These are phyloP conservation scores for Bucorvus abyssinicus DNA, from an alignment of 2,797 vertebrate species.

Conservation along the genomic window DNA sequence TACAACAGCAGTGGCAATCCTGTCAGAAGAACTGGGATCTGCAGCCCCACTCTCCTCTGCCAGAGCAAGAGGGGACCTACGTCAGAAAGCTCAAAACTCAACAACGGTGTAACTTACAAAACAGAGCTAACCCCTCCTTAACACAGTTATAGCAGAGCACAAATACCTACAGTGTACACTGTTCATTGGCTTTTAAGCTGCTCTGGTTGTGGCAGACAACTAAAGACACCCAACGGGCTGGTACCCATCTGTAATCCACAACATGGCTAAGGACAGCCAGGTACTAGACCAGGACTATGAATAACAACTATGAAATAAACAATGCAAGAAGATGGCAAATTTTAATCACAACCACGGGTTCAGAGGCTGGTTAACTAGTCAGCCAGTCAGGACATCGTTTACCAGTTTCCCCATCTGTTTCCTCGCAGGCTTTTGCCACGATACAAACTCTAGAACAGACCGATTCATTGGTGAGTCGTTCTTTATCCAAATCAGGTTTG, in stretches of 20 bases:
- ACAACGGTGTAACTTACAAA: background rate
- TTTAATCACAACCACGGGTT: background rate
- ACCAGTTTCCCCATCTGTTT: background rate
- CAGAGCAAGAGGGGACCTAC: background rate
- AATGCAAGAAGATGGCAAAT: background rate
- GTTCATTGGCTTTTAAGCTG: background rate
- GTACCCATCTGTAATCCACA: background rate
- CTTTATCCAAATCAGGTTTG: background rate
- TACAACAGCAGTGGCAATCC: background rate
- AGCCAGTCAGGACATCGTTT: background rate
- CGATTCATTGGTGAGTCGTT: rapidly evolving
- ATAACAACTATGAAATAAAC: background rate
- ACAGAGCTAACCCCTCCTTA: background rate
- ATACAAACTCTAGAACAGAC: background rate
- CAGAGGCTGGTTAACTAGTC: background rate
- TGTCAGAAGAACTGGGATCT: background rate
- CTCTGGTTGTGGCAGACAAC: background rate
- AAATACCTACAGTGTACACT: background rate
- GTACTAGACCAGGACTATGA: background rate
- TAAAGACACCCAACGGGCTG: too few species aligned
- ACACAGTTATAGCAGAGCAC: background rate
- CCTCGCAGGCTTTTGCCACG: background rate
- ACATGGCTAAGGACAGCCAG: background rate
- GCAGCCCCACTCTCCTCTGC: background rate
- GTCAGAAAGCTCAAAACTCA: background rate